These are phyloP conservation scores for Petroica traversi DNA, from an alignment of 2,113 vertebrate species.

Conservation along the genomic window DNA sequence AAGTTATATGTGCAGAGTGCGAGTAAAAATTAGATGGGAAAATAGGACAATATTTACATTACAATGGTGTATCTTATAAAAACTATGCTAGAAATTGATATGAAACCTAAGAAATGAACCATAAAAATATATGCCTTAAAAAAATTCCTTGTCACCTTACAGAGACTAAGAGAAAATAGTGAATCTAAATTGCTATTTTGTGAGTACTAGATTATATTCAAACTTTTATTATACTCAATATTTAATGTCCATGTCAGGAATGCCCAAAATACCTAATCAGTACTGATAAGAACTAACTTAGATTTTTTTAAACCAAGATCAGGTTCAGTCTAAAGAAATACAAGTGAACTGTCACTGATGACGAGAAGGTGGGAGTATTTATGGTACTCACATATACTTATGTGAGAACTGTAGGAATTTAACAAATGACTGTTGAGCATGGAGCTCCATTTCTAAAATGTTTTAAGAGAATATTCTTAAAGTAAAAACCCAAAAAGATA, in stretches of 20 bases:
- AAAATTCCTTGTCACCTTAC: neutral
- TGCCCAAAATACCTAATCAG: neutral
- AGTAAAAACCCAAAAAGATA: neutral
- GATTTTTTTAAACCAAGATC: neutral
- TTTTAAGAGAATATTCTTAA: neutral
- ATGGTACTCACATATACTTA: neutral
- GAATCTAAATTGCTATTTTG: neutral
- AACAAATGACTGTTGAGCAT: neutral
- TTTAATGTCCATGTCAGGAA: neutral
- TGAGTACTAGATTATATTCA: neutral
- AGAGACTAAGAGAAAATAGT: neutral
- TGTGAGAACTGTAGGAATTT: neutral
- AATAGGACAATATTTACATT: neutral
- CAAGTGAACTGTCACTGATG: neutral
- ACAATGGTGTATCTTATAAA: neutral
- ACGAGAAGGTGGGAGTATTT: neutral
- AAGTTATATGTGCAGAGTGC: neutral
- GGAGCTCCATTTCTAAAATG: neutral
- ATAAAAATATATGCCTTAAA: neutral
- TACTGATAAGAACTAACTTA: neutral
- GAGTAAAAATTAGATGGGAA: neutral
- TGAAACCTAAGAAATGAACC: neutral
- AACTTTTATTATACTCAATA: neutral
- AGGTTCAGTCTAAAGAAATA: neutral
- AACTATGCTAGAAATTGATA: neutral